phyloP scores from a whole-genome alignment of 2,888 invertebrate species.

The Watsonalla binaria region DNA sequence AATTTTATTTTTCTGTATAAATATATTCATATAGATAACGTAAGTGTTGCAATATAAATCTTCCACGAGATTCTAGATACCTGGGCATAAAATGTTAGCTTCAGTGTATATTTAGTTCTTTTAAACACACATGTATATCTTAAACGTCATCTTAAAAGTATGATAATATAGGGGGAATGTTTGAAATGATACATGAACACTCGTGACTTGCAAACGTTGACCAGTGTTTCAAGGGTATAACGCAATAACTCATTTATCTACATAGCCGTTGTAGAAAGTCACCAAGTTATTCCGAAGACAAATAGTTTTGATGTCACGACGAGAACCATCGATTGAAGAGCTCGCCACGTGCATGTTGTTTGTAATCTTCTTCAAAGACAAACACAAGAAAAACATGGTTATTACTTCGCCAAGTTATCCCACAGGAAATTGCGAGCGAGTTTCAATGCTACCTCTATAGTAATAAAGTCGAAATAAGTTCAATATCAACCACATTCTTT shows the following conservation, averaged over 20 bases:
- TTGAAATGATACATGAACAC: constrained; percentile 36
- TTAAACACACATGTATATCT: constrained; percentile 2
- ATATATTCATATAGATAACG: no score
- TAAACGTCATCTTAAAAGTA: constrained; percentile 14
- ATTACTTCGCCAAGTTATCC: constrained; percentile 36
- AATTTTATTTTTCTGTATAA: no score
- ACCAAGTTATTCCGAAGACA: constrained; percentile 69
- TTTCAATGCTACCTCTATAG: constrained; percentile 12
- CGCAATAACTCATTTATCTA: constrained; percentile 53
- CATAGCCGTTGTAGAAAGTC: constrained; percentile 49
- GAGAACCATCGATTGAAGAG: constrained; percentile 58
- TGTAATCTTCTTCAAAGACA: constrained; percentile 70
- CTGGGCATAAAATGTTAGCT: no score
- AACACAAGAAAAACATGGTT: constrained; percentile 70
- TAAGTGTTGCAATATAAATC: no score
- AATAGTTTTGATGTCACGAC: constrained; percentile 65
- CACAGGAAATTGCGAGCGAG: constrained; percentile 12
- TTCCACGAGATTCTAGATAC: no score
- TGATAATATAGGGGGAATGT: constrained; percentile 10
- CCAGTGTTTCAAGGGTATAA: constrained; percentile 47
- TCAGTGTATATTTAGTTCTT: constrained; percentile 2
- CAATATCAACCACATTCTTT: constrained; percentile 7
- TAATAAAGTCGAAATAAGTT: neutral
- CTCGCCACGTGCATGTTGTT: constrained; percentile 58
- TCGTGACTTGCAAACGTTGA: constrained; percentile 39